Evolutionary conservation across 2,888 invertebrate genomes (phyloP).

Genomic region (Tortrix viridana): DNA sequence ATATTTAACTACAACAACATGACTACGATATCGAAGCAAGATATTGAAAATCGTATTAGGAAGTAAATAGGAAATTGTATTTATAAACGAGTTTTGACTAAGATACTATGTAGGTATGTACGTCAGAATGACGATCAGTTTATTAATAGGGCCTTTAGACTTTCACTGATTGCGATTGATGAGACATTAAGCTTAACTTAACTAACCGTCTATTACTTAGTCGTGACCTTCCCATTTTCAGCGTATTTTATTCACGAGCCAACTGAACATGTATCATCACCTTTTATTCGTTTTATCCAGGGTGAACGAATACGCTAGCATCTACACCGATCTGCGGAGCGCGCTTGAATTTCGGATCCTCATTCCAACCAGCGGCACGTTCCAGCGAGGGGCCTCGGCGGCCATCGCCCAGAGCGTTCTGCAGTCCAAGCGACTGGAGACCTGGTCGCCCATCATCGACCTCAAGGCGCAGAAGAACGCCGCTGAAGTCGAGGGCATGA

Average conservation of each 20-base stretch:
- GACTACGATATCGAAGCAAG: too few species aligned
- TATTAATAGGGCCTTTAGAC: too few species aligned
- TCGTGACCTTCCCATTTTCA: too few species aligned
- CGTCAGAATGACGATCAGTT: too few species aligned
- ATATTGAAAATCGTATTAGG: too few species aligned
- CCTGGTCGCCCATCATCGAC: conserved; percentile 91
- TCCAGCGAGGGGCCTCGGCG: conserved; percentile 89
- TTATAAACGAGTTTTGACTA: too few species aligned
- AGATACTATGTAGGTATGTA: too few species aligned
- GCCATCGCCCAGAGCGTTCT: conserved; percentile 86
- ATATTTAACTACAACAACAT: too few species aligned
- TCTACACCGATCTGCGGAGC: conserved; percentile 88
- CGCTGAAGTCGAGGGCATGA: conserved; percentile 92
- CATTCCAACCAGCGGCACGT: conserved; percentile 88
- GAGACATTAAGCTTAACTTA: too few species aligned
- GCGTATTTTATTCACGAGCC: background rate
- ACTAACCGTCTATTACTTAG: too few species aligned
- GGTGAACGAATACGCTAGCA: conserved; percentile 86
- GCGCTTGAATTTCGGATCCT: conserved; percentile 86
- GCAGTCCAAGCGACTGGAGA: conserved; percentile 82
- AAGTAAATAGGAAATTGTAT: too few species aligned
- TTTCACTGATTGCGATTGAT: too few species aligned
- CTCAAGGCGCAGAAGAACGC: conserved; percentile 95
- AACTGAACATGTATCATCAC: background rate
- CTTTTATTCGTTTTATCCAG: conserved; percentile 62